Percentiles rank a stretch among this genome's conserved stretches.
Conservation (phyloP, 2,113 vertebrate genomes). For the Equus przewalskii region DNA sequence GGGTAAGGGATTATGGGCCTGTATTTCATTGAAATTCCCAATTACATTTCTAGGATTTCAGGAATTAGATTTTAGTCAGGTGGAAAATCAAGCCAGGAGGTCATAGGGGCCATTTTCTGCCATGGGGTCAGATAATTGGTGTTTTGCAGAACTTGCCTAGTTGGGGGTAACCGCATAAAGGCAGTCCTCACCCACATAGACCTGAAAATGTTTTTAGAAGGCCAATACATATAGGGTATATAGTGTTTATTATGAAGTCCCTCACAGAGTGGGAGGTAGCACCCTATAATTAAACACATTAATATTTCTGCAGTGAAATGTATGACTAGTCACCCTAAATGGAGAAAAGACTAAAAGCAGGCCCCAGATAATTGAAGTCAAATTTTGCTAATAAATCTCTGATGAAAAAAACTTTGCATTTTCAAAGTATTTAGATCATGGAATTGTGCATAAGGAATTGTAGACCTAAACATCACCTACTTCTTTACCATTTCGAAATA, state of each 20-base stretch:
- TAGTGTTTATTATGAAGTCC: slow-evolving; percentile 37
- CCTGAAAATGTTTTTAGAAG: slow-evolving; percentile 33
- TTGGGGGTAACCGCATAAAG: slow-evolving; percentile 34
- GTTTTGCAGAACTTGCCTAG: background rate
- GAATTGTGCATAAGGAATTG: background rate
- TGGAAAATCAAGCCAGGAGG: background rate
- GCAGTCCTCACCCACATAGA: background rate
- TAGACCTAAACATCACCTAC: background rate
- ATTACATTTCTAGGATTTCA: background rate
- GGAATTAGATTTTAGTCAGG: background rate
- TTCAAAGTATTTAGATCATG: slow-evolving; percentile 53
- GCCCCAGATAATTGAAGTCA: background rate
- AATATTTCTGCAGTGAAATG: background rate
- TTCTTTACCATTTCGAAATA: slow-evolving; percentile 27
- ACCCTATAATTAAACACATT: slow-evolving; percentile 57
- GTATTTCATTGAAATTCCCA: slow-evolving; percentile 16
- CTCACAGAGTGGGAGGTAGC: background rate
- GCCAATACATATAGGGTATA: background rate
- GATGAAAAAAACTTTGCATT: background rate
- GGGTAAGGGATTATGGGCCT: background rate
- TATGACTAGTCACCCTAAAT: slow-evolving; percentile 50
- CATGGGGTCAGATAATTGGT: background rate
- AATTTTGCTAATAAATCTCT: slow-evolving; percentile 55
- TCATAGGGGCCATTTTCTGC: slow-evolving; percentile 11
- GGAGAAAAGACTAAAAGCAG: slow-evolving; percentile 44